Conservation (phyloP, 1,140 invertebrate species). For the Drosophila willistoni region DNA sequence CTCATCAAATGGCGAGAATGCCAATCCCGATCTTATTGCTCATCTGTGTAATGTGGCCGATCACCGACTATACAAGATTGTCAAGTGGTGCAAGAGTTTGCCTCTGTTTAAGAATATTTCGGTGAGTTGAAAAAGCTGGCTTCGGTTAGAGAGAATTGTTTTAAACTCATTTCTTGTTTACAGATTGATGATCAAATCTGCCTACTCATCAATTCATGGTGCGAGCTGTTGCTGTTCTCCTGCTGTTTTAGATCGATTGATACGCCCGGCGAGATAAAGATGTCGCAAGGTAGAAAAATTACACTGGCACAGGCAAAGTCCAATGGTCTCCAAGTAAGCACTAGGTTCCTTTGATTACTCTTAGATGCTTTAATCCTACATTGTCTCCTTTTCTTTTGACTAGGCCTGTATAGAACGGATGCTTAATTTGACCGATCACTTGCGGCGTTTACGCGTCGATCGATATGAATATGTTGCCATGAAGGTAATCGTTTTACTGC, state of each 20-base stretch:
- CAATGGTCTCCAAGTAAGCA: slow-evolving; percentile 83
- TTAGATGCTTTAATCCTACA: not conserved
- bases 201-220: slow-evolving; percentile 98
- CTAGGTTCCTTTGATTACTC: not conserved
- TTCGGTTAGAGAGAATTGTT: not conserved
- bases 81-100: slow-evolving; percentile 99
- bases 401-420: slow-evolving; percentile 95
- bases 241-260: slow-evolving; percentile 95
- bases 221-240: slow-evolving; percentile 95
- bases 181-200: slow-evolving; percentile 98
- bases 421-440: slow-evolving; percentile 96
- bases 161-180: not conserved
- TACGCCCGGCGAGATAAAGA: slow-evolving; percentile 93
- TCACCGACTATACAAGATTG: slow-evolving; percentile 97
- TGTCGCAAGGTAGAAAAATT: slow-evolving; percentile 90
- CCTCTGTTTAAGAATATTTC: slow-evolving; percentile 98
- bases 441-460: slow-evolving; percentile 95
- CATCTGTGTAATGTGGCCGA: slow-evolving; percentile 97
- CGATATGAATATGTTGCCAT: slow-evolving; percentile 98
- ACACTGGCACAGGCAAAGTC: slow-evolving; percentile 86
- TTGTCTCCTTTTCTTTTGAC: not conserved
- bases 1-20: slow-evolving; percentile 86
- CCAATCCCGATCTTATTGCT: slow-evolving; percentile 92
- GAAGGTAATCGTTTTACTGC: slow-evolving; percentile 96
- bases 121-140: slow-evolving; percentile 84